Conservation (phyloP, 1,140 invertebrate species). For the Ptiloglossa arizonensis region DNA sequence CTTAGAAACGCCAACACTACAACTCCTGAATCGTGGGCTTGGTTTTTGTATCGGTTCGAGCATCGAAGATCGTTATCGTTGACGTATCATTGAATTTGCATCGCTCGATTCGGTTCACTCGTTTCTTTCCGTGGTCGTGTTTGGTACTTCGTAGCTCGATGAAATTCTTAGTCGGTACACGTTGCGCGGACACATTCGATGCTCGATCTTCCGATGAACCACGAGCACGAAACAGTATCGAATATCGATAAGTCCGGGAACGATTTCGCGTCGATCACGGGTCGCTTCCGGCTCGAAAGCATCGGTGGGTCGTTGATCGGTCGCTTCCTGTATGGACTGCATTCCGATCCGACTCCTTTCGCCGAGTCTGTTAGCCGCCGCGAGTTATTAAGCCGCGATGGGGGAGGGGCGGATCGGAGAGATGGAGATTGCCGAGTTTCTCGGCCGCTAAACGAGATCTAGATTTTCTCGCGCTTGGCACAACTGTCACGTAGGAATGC, state of each 20-base stretch:
- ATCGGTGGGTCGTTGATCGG: conserved; percentile 58
- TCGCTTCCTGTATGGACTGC: conserved; percentile 64
- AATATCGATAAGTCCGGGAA: conserved; percentile 29
- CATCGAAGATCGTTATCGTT: no score
- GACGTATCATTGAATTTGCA: no score
- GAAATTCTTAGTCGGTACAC: no score
- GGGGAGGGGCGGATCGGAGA: conserved; percentile 3
- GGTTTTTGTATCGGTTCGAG: no score
- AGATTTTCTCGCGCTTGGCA: conserved; percentile 57
- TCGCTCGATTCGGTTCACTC: no score
- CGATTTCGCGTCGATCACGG: conserved; percentile 50
- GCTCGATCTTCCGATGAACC: no score
- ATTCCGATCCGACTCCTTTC: conserved; percentile 66
- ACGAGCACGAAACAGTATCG: no score
- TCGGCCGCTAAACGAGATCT: conserved; percentile 60
- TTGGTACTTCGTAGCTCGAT: no score
- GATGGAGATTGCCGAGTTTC: conserved; percentile 55
- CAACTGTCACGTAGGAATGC: conserved; percentile 61
- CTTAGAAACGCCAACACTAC: no score
- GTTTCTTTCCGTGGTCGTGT: no score
- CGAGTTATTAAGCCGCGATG: conserved; percentile 61
- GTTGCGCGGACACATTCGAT: no score
- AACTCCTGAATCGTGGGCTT: no score
- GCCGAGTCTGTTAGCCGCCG: conserved; percentile 55
- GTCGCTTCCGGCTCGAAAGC: conserved; percentile 60